Percentiles rank a stretch among this genome's conserved stretches.
These are phyloP conservation scores for Dasysyrphus tricinctus DNA, from an alignment of 2,888 invertebrate species.

Conservation along the genomic window DNA sequence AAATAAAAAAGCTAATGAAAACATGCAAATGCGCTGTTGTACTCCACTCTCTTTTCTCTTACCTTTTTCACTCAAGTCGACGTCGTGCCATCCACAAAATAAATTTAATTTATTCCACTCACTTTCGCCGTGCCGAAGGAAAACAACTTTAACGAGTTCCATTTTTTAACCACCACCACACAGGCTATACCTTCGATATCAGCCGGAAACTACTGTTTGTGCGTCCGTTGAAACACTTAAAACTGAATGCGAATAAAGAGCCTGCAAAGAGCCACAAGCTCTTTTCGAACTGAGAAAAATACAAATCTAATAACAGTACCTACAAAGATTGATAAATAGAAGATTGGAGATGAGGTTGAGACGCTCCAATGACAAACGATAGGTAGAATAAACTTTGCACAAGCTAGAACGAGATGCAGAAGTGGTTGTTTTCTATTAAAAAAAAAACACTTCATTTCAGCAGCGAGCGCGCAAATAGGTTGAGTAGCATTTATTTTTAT, in stretches of 20 bases:
- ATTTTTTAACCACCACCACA: slow-evolving; percentile 49
- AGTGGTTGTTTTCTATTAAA: slow-evolving; percentile 9
- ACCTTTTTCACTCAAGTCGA: slow-evolving; percentile 88
- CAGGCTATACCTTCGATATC: slow-evolving; percentile 20
- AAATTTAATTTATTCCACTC: slow-evolving; percentile 90
- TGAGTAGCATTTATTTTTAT: slow-evolving; percentile 33
- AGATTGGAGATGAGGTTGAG: slow-evolving; percentile 20
- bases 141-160: slow-evolving; percentile 82
- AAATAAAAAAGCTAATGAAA: slow-evolving; percentile 12
- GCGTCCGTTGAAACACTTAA: slow-evolving; percentile 40
- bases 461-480: slow-evolving; percentile 14
- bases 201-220: slow-evolving; percentile 53
- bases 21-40: background rate
- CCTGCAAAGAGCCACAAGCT: slow-evolving; percentile 20
- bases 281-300: slow-evolving; percentile 21
- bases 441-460: background rate
- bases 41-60: slow-evolving; percentile 78
- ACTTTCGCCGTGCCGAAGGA: slow-evolving; percentile 89
- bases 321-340: slow-evolving; percentile 14
- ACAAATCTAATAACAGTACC: slow-evolving; percentile 35
- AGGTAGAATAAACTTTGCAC: slow-evolving; percentile 19
- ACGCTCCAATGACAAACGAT: background rate
- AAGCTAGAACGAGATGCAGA: slow-evolving; percentile 20
- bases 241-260: slow-evolving; percentile 9
- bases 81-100: slow-evolving; percentile 90